These are phyloP conservation scores for Leucoraja erinaceus DNA, from an alignment of 2,113 vertebrate species.

Conservation along the genomic window DNA sequence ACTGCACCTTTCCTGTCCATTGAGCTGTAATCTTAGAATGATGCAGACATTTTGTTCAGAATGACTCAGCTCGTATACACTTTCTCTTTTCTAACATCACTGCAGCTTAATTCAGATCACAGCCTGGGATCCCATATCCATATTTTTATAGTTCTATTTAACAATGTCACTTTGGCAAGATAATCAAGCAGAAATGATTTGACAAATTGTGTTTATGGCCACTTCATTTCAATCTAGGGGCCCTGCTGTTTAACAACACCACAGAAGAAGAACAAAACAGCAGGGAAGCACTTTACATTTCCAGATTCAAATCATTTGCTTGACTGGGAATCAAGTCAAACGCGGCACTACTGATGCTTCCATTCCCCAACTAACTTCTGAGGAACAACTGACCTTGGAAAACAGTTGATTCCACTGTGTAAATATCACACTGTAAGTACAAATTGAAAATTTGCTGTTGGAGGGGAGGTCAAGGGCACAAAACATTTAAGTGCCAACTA, in stretches of 20 bases:
- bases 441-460: background rate
- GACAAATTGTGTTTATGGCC: conserved; percentile 2
- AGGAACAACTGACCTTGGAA: conserved; percentile 2
- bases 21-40: background rate
- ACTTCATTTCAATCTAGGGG: background rate
- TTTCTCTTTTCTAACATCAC: background rate
- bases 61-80: background rate
- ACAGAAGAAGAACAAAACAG: background rate
- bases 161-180: conserved; percentile 22
- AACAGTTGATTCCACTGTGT: background rate
- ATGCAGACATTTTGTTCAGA: background rate
- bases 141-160: conserved; percentile 32
- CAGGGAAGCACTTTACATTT: background rate
- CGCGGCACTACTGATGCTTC: background rate
- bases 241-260: conserved; percentile 5
- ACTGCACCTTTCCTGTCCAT: conserved; percentile 43
- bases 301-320: conserved; percentile 31
- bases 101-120: background rate
- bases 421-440: background rate
- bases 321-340: conserved; percentile 12
- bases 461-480: background rate
- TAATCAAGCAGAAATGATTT: conserved; percentile 15
- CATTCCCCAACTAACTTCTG: background rate
- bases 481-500: background rate
- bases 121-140: background rate